Conservation (phyloP, 2,797 vertebrate genomes). For the Dryobates pubescens region DNA sequence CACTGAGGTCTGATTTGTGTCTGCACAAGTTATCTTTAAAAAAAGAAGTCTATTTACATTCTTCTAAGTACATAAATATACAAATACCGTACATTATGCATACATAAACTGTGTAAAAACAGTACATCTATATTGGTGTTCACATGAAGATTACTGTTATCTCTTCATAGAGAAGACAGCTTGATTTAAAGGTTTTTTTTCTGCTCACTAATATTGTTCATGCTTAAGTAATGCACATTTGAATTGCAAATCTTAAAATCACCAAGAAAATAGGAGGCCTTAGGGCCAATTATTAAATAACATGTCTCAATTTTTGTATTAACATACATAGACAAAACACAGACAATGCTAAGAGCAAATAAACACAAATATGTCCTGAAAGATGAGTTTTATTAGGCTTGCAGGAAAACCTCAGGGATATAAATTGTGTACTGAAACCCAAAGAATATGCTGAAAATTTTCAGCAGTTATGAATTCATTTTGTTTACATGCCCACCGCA, state of each 20-base stretch:
- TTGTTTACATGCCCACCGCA: not conserved
- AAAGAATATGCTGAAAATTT: not conserved
- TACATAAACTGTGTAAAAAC: not conserved
- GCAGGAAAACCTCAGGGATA: not conserved
- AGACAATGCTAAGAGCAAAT: constrained; percentile 18
- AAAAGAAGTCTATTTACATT: not conserved
- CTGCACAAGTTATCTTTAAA: not conserved
- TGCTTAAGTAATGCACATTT: constrained; percentile 9
- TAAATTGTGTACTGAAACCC: not conserved
- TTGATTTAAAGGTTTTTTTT: not conserved
- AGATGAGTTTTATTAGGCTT: constrained; percentile 7
- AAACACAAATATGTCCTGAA: constrained; percentile 19
- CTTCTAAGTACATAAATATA: not conserved
- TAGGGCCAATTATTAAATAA: constrained; percentile 24
- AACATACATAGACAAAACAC: not conserved
- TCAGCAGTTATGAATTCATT: not conserved
- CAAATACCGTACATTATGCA: not conserved
- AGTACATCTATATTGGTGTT: not conserved
- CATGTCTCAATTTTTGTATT: not conserved
- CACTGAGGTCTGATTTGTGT: not conserved
- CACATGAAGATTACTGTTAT: not conserved
- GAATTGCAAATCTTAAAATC: constrained; percentile 34
- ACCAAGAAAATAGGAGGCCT: not conserved
- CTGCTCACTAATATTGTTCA: not conserved
- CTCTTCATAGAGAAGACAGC: not conserved